Base-by-base conservation (phyloP, 2,797 vertebrate genomes). In the Tapirus indicus region DNA sequence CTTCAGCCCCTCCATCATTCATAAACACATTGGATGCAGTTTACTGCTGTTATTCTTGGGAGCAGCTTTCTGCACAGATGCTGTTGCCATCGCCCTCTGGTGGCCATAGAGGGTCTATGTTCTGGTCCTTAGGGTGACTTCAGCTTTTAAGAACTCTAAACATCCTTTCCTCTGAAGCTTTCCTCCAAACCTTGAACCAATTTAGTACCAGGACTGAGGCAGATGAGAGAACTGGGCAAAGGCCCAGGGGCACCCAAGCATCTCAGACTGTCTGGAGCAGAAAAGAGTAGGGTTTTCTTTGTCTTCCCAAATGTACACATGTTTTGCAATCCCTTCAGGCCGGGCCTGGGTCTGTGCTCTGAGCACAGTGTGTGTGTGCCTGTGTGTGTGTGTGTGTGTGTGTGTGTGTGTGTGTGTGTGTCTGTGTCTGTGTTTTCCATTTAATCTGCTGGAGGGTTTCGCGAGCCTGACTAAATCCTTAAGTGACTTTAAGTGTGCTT, bases 51-150 rank as follows among this genome's bases (percentile, higher is more conserved):
- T 96, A 75, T 92, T 97, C 85, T 97, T 93, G 78, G 82, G 82
- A 91, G 69, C 23, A 35, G 75, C 58, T 95, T 82, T 93, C 91
- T 29, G 35, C 49, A 41, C 86, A 93, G 78, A 72, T 56, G 68
- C 75, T 97, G 95, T 96, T 96, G 6, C 32, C 97, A 97, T 97
- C 98, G 98, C 99, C 99, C 98, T 98, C 99, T 99, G 98, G 98
- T 97, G 99, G 98, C 95, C 83, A 90, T 7, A 84, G 83, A 56
- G 12, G 88, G 71, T 88, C 71, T 29, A 49, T 32, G 78, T 85
- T 60, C 49, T 47, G 91, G 23, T 71, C 90, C 80, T 58, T 29
- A 0, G 78, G 54, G 97, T 98, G 97, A 98, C 95, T 98, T 98
- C 97, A 96, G 91, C 97, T 16, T 96, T 88, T 62, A 97, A 96